phyloP scores from a whole-genome alignment of 2,888 invertebrate genomes.

The Pseudococcus jackbeardsleyi region DNA sequence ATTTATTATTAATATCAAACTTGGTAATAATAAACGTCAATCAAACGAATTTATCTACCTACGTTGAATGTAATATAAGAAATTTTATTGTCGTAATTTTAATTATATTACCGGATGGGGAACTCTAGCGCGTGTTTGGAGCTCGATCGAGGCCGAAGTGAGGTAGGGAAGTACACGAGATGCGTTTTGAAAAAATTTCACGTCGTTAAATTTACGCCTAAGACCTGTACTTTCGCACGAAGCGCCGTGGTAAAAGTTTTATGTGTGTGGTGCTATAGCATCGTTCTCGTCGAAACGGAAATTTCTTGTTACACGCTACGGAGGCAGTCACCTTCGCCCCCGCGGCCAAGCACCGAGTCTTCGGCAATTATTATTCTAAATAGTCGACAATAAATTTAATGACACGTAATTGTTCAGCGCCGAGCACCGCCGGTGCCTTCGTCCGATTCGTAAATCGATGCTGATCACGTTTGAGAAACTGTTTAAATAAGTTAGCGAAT shows the following conservation, averaged over 20 bases:
- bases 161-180: not conserved
- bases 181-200: conserved; percentile 13
- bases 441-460: conserved; percentile 22
- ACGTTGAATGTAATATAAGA: not conserved
- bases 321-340: not conserved
- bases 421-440: not conserved
- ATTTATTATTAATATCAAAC: conserved; percentile 41
- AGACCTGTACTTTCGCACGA: not conserved
- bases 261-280: not conserved
- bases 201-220: conserved; percentile 34
- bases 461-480: conserved; percentile 47
- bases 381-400: conserved; percentile 39
- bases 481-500: conserved; percentile 42
- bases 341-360: not conserved
- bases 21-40: conserved; percentile 33
- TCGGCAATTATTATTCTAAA: conserved; percentile 44
- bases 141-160: not conserved
- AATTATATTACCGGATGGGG: conserved; percentile 14
- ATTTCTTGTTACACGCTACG: conserved; percentile 30
- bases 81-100: conserved; percentile 41
- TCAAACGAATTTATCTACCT: conserved; percentile 33
- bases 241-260: not conserved
- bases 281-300: conserved; percentile 34
- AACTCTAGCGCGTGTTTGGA: not conserved
- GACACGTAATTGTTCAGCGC: conserved; percentile 21